phyloP scores from a whole-genome alignment of 2,888 invertebrate species.

The Calameuta filiformis region DNA sequence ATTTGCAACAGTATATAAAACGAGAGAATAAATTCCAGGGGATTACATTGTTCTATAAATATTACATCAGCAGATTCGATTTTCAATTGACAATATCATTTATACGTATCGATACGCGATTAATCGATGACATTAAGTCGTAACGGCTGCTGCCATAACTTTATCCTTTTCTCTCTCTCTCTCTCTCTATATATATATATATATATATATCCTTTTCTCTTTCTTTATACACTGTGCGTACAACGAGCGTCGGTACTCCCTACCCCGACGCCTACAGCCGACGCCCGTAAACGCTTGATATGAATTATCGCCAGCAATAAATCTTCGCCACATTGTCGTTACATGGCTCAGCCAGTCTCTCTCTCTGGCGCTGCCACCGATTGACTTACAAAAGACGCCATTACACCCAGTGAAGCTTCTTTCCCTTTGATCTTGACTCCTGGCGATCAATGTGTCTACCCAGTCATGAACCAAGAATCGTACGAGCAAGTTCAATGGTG shows the following conservation, averaged over 20 bases:
- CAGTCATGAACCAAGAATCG: no score
- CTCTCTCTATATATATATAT: neutral
- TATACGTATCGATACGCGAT: neutral
- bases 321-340: conserved; percentile 21
- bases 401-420: no score
- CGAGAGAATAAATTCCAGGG: no score
- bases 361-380: neutral
- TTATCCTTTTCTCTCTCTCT: neutral
- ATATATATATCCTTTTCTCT: neutral
- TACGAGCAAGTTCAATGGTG: no score
- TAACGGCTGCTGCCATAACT: no score
- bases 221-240: neutral
- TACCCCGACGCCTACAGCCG: conserved; percentile 7
- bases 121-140: conserved; percentile 2
- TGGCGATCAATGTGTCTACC: no score
- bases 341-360: neutral
- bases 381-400: conserved; percentile 1
- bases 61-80: no score
- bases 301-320: conserved; percentile 53
- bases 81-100: no score
- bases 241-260: neutral
- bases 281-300: conserved; percentile 51
- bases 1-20: conserved; percentile 20
- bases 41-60: no score
- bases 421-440: no score